Conservation (phyloP, 2,797 vertebrate species). For the Florisuga fusca region DNA sequence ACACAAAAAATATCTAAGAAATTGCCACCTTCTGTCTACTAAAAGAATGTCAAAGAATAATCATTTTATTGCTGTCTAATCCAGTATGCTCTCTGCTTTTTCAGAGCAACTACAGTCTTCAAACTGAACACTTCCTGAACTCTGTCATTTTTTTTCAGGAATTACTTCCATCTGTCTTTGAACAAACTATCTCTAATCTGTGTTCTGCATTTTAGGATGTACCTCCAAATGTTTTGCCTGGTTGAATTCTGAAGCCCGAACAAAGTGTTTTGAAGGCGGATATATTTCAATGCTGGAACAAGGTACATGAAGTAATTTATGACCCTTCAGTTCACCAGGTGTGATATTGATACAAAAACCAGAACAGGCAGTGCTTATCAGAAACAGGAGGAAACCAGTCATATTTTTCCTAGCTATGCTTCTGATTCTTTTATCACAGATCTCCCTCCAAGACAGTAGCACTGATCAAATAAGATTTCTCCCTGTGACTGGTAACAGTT, state of each 20-base stretch:
- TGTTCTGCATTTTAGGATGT: neutral
- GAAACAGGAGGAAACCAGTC: neutral
- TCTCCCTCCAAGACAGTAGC: neutral
- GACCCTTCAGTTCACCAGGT: neutral
- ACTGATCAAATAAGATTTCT: neutral
- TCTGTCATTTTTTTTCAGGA: constrained; percentile 14
- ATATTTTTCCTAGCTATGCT: neutral
- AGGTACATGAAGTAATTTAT: neutral
- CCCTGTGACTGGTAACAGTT: neutral
- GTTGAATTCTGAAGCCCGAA: neutral
- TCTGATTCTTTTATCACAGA: neutral
- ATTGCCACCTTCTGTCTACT: constrained; percentile 58
- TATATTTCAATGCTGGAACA: neutral
- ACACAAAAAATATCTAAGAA: constrained; percentile 48
- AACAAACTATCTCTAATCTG: constrained; percentile 2
- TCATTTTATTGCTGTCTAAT: constrained; percentile 29
- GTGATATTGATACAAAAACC: neutral
- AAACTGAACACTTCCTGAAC: constrained; percentile 20
- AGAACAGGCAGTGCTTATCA: neutral
- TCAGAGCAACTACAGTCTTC: neutral
- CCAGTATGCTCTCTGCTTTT: constrained; percentile 25
- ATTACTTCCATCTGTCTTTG: constrained; percentile 46
- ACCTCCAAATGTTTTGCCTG: neutral
- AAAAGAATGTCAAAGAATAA: constrained; percentile 39
- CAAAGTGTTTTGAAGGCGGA: neutral